These are phyloP conservation scores for Ictidomys tridecemlineatus DNA, from an alignment of 2,113 vertebrate genomes.

Conservation along the genomic window DNA sequence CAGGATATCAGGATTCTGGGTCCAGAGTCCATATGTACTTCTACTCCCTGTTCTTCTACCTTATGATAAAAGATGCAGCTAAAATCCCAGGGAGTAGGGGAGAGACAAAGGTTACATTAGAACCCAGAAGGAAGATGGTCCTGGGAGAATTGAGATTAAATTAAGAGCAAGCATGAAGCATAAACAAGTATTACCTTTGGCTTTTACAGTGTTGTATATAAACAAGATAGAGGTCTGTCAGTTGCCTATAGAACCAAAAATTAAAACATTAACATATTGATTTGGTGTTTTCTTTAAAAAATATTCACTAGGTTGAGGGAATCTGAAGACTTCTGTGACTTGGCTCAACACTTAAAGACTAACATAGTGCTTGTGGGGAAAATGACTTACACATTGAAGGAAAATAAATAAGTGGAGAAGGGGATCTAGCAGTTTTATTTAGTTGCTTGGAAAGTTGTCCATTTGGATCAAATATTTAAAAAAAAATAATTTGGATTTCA, in stretches of 20 bases:
- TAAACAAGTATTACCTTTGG: constrained; percentile 15
- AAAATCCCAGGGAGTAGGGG: not conserved
- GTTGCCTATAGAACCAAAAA: constrained; percentile 14
- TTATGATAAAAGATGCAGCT: not conserved
- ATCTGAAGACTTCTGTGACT: not conserved
- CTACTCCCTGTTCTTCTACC: not conserved
- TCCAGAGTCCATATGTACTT: not conserved
- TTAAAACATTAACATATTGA: constrained; percentile 18
- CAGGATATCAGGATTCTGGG: not conserved
- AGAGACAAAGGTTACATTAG: not conserved
- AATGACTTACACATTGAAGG: not conserved
- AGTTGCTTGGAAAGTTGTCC: not conserved
- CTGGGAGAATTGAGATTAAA: constrained; percentile 31
- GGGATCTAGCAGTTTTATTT: not conserved
- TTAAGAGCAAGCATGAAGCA: not conserved
- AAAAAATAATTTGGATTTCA: not conserved
- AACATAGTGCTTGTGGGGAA: not conserved
- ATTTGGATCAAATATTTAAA: not conserved
- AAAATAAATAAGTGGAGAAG: not conserved
- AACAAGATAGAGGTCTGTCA: not conserved
- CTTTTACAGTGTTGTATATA: not conserved
- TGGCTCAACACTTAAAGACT: not conserved
- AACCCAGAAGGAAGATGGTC: not conserved
- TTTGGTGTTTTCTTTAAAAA: constrained; percentile 15
- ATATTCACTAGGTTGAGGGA: not conserved